These are phyloP conservation scores for Scomberomorus guttatus DNA, from an alignment of 2,797 vertebrate genomes.

Conservation along the genomic window DNA sequence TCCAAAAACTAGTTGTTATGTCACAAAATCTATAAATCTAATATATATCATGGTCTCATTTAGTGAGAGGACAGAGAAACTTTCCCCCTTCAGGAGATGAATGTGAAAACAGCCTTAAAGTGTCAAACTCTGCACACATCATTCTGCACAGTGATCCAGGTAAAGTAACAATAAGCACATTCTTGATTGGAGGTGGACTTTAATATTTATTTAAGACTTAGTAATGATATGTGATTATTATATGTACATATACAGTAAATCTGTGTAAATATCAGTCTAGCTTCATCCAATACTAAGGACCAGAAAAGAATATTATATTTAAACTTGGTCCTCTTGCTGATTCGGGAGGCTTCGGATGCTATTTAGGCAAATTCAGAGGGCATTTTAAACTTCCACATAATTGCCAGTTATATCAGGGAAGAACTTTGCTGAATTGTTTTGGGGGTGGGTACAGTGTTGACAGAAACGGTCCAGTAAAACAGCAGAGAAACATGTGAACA, in stretches of 20 bases:
- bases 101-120: too few species aligned
- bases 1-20: too few species aligned
- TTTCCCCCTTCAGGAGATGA: too few species aligned
- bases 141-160: background rate
- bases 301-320: background rate
- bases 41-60: too few species aligned
- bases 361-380: background rate
- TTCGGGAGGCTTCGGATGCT: background rate
- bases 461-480: constrained; percentile 24
- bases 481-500: constrained; percentile 24
- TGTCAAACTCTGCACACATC: background rate
- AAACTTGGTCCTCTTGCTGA: background rate
- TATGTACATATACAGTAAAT: constrained; percentile 1
- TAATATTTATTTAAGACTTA: background rate
- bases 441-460: background rate
- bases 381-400: constrained; percentile 15
- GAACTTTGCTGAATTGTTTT: constrained; percentile 6
- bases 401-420: background rate
- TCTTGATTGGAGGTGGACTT: too few species aligned
- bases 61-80: too few species aligned
- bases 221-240: background rate
- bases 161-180: too few species aligned
- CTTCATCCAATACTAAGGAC: background rate
- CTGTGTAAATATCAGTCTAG: background rate
- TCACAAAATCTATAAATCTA: too few species aligned